These are phyloP conservation scores for Drosophila baimaii DNA, from an alignment of 1,140 invertebrate genomes.

Conservation along the genomic window DNA sequence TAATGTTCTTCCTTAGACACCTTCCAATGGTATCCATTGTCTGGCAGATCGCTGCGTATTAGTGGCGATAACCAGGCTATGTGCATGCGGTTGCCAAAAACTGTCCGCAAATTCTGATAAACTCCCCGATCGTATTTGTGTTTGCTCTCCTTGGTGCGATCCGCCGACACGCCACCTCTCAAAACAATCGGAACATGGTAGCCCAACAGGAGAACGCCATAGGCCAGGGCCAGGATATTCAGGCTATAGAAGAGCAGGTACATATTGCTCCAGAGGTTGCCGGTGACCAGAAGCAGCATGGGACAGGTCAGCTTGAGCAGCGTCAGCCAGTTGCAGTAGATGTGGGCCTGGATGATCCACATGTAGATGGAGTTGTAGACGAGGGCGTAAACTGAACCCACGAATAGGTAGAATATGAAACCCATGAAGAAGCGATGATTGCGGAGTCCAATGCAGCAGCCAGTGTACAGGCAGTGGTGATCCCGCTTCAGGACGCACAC, in stretches of 20 bases:
- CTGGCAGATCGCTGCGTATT: conserved; percentile 89
- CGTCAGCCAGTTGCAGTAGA: conserved; percentile 85
- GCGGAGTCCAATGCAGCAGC: conserved; percentile 93
- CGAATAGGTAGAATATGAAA: conserved; percentile 91
- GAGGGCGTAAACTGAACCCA: conserved; percentile 89
- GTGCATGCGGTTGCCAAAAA: conserved; percentile 91
- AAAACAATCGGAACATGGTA: conserved; percentile 88
- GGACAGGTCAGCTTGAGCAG: conserved; percentile 88
- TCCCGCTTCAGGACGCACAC: conserved; percentile 95
- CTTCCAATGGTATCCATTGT: conserved; percentile 90
- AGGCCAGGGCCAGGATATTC: conserved; percentile 88
- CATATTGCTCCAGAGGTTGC: conserved; percentile 78
- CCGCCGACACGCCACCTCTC: conserved; percentile 69
- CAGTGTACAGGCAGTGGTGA: conserved; percentile 96
- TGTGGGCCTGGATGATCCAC: conserved; percentile 85
- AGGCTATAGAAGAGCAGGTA: conserved; percentile 89
- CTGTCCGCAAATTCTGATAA: conserved; percentile 87
- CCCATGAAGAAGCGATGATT: conserved; percentile 95
- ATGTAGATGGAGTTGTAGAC: conserved; percentile 90
- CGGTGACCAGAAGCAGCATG: conserved; percentile 87
- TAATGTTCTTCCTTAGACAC: background rate
- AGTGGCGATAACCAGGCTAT: conserved; percentile 91
- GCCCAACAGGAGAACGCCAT: conserved; percentile 88
- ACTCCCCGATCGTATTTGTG: conserved; percentile 89
- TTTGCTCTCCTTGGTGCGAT: conserved; percentile 41